phyloP scores from a whole-genome alignment of 2,888 invertebrate genomes.

The Pseudococcus jackbeardsleyi region DNA sequence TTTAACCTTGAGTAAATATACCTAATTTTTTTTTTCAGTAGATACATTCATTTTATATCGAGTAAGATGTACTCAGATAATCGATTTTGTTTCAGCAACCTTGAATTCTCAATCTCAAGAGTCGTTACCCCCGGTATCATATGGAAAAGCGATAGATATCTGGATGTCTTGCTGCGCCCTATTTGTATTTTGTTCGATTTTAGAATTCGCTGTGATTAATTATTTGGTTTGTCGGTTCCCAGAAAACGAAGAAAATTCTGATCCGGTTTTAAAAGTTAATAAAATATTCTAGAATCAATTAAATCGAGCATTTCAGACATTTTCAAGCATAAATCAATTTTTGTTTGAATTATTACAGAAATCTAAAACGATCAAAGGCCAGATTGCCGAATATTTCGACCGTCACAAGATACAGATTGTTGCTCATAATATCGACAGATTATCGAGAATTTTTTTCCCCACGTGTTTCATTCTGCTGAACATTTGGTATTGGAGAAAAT shows the following conservation, averaged over 20 bases:
- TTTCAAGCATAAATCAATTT: too few species aligned
- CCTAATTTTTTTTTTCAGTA: neutral
- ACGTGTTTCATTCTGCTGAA: neutral
- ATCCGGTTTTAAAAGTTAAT: neutral
- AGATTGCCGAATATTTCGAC: neutral
- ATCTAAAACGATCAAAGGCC: neutral
- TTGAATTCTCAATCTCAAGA: conserved; percentile 54
- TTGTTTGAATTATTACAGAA: neutral
- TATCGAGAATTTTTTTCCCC: conserved; percentile 56
- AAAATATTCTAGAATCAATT: neutral
- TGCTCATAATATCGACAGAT: conserved; percentile 50
- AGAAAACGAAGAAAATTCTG: neutral
- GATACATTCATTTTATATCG: too few species aligned
- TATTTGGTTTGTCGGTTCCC: conserved; percentile 46
- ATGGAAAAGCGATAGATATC: conserved; percentile 57
- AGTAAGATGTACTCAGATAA: neutral
- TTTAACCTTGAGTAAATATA: conserved; percentile 46
- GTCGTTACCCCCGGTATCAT: conserved; percentile 47
- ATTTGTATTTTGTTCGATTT: conserved; percentile 54
- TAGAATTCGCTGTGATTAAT: conserved; percentile 61
- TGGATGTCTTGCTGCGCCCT: conserved; percentile 61
- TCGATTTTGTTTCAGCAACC: conserved; percentile 43
- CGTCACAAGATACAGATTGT: conserved; percentile 49
- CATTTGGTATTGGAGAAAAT: conserved; percentile 58
- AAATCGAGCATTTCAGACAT: too few species aligned